Evolutionary conservation across 2,797 vertebrate genomes (phyloP).

Genomic region (Mus caroli): DNA sequence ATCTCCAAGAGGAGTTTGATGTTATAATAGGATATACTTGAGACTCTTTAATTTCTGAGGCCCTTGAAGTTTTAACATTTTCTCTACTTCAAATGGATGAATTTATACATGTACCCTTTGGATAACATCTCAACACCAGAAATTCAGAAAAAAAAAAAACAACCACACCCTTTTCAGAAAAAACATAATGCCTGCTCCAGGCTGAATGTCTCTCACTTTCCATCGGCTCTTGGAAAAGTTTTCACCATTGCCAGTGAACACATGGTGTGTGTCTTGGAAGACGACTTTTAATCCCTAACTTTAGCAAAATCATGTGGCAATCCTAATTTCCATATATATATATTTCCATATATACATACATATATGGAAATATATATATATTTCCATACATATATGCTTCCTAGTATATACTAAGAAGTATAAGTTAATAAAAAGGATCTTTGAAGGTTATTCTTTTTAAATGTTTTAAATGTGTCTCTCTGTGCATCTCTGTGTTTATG

Average conservation of each 20-base stretch:
- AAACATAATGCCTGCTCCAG: not conserved
- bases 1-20: constrained; percentile 63
- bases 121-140: not conserved
- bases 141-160: not conserved
- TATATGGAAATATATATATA: not conserved
- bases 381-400: not conserved
- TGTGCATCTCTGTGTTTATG: not conserved
- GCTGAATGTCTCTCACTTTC: constrained; percentile 7
- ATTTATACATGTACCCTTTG: not conserved
- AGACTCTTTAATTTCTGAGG: constrained; percentile 48
- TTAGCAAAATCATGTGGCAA: constrained; percentile 53
- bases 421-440: constrained; percentile 34
- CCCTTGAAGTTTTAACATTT: not conserved
- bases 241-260: not conserved
- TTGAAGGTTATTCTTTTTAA: not conserved
- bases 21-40: constrained; percentile 6
- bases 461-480: not conserved
- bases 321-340: not conserved
- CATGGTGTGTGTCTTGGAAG: not conserved
- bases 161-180: not conserved
- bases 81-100: not conserved
- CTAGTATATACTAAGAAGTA: constrained; percentile 11
- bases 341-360: not conserved
- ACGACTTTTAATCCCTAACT: constrained; percentile 24
- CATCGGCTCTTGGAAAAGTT: not conserved